phyloP scores from a whole-genome alignment of 1,140 invertebrate genomes.

The Leptopilina boulardi region DNA sequence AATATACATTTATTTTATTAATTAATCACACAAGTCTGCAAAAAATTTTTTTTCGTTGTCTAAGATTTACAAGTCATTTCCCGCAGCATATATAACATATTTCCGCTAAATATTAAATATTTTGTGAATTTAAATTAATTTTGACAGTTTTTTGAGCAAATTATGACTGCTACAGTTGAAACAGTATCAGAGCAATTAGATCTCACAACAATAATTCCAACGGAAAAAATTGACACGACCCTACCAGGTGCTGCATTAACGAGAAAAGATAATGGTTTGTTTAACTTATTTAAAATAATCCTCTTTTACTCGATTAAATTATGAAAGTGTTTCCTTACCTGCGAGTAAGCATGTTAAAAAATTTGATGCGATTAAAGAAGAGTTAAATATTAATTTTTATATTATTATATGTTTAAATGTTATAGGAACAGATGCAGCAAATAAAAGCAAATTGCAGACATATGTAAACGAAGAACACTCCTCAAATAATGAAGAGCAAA shows the following conservation, averaged over 20 bases:
- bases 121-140: too few species aligned
- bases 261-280: slow-evolving; percentile 89
- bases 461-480: slow-evolving; percentile 84
- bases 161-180: slow-evolving; percentile 95
- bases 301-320: too few species aligned
- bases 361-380: too few species aligned
- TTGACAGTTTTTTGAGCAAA: slow-evolving; percentile 82
- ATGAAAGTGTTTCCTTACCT: too few species aligned
- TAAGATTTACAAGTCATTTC: too few species aligned
- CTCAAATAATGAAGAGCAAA: slow-evolving; percentile 78
- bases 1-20: slow-evolving; percentile 75
- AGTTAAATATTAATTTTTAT: too few species aligned
- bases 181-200: slow-evolving; percentile 92
- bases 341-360: too few species aligned
- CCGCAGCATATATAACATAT: too few species aligned
- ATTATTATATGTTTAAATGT: background rate
- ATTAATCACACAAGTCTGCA: too few species aligned
- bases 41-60: too few species aligned
- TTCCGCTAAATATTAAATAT: too few species aligned
- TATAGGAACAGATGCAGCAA: slow-evolving; percentile 79
- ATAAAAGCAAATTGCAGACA: slow-evolving; percentile 82
- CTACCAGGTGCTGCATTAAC: slow-evolving; percentile 92
- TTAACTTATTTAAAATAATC: background rate
- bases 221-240: slow-evolving; percentile 87
- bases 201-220: slow-evolving; percentile 87